phyloP scores from a whole-genome alignment of 2,113 vertebrate genomes.

The Euleptes europaea region DNA sequence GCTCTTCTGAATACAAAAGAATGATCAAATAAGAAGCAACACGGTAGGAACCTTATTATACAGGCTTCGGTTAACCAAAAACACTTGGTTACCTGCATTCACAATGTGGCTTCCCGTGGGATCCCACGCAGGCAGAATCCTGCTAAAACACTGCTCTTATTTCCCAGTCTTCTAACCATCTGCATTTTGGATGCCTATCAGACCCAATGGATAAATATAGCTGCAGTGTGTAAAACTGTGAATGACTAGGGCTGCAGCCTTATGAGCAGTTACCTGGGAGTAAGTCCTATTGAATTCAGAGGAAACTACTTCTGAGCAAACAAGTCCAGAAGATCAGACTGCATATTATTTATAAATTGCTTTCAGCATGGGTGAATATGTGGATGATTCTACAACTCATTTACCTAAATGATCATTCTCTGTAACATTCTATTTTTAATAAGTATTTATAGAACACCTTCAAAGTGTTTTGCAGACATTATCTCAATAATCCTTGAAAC shows the following conservation, averaged over 20 bases:
- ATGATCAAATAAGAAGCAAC: constrained; percentile 30
- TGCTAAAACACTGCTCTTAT: neutral
- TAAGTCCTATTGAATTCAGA: neutral
- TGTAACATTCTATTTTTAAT: neutral
- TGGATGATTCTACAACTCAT: neutral
- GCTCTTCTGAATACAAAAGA: constrained; percentile 35
- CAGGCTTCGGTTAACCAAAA: constrained; percentile 16
- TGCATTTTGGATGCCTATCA: neutral
- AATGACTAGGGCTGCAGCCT: neutral
- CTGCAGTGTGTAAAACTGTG: neutral
- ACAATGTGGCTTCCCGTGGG: neutral
- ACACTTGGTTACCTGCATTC: constrained; percentile 14
- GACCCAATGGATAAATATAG: neutral
- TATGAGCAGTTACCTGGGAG: neutral
- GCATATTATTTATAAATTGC: neutral
- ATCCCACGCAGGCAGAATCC: neutral
- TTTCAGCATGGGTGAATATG: neutral
- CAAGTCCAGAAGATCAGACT: neutral
- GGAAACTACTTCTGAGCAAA: too few relatives aligned
- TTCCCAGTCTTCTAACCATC: neutral
- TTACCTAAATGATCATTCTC: neutral
- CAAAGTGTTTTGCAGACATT: neutral
- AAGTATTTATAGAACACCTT: neutral
- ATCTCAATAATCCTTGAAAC: neutral
- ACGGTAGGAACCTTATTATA: constrained; percentile 20